Base-by-base conservation (phyloP, 2,113 vertebrate species). In the Galbula dea region DNA sequence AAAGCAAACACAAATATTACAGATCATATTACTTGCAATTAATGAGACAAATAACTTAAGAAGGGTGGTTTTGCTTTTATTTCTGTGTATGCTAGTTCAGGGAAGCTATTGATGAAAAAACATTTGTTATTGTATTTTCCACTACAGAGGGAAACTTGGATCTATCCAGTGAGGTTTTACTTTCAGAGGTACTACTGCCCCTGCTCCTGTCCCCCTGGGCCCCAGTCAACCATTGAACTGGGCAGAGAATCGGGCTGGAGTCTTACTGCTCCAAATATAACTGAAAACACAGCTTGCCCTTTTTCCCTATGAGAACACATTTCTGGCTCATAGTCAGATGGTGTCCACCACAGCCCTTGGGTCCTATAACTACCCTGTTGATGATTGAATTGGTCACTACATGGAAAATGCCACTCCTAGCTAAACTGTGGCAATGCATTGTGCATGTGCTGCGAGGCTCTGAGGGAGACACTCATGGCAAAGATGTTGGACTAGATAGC, bases 171-270 rank as follows among this genome's bases (percentile, higher is more conserved):
- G 17, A 82, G 4, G 3, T 43, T 72, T 94, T 82, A 19, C 18
- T 75, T 93, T 71, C 66, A 12, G 23, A 75, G 19, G 18, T 37
- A 16, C 34, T 69, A 8, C 22, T 62, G 41, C 8, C 8, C 13
- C 57, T 78, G 21, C 18, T 83, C 14, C 37, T 1, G 6, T 30
- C 2, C 7, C 9, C 0, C 0, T 41, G 34, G 24, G 37, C 7
- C 16, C 13, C 36, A 34, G 21, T 57, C 41, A 82, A 1, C 45
- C 51, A n/a, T 11, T 43, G 16, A 78, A 3, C 26, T 69, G 55
- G 21, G 46, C 30, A 75, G 68, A 61, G 26, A n/a, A 61, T 48
- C 37, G 48, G 41, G 7, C 15, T 74, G 66, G 11, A 73, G 15
- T 7, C 32, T 69, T 75, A 21, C 7, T 69, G 23, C 49, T 86